These are phyloP conservation scores for Ypsolopha sequella DNA, from an alignment of 2,888 invertebrate species.

Conservation along the genomic window DNA sequence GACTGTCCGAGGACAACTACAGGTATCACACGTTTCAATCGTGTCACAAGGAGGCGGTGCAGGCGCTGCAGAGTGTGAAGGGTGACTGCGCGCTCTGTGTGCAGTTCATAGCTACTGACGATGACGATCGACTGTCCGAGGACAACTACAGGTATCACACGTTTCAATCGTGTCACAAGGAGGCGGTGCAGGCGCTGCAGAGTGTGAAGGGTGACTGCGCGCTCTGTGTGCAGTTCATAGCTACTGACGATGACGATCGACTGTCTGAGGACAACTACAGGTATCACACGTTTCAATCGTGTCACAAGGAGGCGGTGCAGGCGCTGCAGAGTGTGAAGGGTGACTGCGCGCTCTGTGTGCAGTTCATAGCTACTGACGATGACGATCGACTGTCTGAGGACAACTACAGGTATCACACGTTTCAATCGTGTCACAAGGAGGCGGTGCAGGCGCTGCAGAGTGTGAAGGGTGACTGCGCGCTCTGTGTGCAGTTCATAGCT, in stretches of 20 bases:
- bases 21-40: constrained; percentile 52
- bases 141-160: constrained; percentile 59
- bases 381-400: constrained; percentile 76
- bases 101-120: constrained; percentile 80
- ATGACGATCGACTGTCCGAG: constrained; percentile 75
- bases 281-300: constrained; percentile 55
- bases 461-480: constrained; percentile 80
- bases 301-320: constrained; percentile 86
- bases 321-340: constrained; percentile 83
- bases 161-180: constrained; percentile 77
- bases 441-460: constrained; percentile 84
- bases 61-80: constrained; percentile 81
- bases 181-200: constrained; percentile 84
- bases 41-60: constrained; percentile 86
- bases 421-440: constrained; percentile 80
- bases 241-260: constrained; percentile 77
- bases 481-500: constrained; percentile 83
- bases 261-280: constrained; percentile 71
- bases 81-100: constrained; percentile 83
- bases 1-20: constrained; percentile 71
- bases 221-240: constrained; percentile 83
- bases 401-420: constrained; percentile 44
- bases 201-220: constrained; percentile 82
- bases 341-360: constrained; percentile 81
- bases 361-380: constrained; percentile 80